Evolutionary conservation across 2,113 vertebrate genomes (phyloP).

Genomic region (Holacanthus passer): DNA sequence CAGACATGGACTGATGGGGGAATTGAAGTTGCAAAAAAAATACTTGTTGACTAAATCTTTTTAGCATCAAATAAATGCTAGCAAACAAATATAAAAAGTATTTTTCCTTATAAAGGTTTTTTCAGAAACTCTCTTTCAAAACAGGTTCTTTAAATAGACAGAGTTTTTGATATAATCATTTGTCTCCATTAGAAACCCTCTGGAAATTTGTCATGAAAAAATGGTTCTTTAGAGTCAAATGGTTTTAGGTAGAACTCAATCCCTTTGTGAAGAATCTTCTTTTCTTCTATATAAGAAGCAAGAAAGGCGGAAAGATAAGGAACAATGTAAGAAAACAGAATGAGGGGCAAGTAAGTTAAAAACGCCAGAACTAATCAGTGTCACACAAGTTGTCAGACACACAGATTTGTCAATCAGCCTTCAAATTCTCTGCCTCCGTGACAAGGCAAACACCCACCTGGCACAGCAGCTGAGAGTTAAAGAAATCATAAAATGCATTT

Average conservation of each 20-base stretch:
- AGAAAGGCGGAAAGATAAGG: background rate
- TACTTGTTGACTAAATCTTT: conserved; percentile 1
- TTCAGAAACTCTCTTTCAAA: no score
- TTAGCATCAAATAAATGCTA: no score
- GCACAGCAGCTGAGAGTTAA: background rate
- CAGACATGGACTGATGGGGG: conserved; percentile 6
- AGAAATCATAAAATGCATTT: conserved; percentile 18
- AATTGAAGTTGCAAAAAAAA: conserved; percentile 8
- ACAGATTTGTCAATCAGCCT: background rate
- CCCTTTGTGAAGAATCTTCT: no score
- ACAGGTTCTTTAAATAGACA: no score
- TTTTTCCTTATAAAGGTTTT: no score
- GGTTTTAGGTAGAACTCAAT: no score
- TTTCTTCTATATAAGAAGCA: no score
- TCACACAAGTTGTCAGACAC: background rate
- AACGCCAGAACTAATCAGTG: background rate
- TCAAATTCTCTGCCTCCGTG: background rate
- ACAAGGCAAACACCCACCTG: background rate
- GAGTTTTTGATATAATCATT: no score
- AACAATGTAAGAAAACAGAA: conserved; percentile 6
- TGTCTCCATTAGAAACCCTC: no score
- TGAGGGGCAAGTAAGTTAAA: background rate
- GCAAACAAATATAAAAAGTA: no score
- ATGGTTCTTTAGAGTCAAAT: no score
- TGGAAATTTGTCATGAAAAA: no score